These are phyloP conservation scores for Blastobasis lacticolella DNA, from an alignment of 2,888 invertebrate genomes.

Conservation along the genomic window DNA sequence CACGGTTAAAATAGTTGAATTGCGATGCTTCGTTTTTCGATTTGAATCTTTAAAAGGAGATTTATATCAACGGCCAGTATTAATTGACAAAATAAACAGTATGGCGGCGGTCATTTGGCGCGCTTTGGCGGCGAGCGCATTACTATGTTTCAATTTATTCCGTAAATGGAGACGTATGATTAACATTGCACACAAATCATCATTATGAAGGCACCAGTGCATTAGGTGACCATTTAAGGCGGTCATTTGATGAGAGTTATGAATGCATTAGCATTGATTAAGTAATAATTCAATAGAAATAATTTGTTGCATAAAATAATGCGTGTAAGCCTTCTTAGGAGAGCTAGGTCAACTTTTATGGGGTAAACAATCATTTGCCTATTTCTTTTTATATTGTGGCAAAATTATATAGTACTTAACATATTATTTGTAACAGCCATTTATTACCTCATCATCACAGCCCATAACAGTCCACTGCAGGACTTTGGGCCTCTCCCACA, in stretches of 20 bases:
- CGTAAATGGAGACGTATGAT: constrained; percentile 24
- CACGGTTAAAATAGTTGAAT: no score
- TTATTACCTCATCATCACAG: no score
- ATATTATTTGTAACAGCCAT: no score
- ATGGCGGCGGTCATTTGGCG: constrained; percentile 14
- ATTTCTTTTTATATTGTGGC: not conserved
- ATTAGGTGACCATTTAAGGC: not conserved
- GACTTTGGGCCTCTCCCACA: no score
- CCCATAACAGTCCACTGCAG: no score
- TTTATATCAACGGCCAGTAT: not conserved
- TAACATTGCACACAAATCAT: constrained; percentile 26
- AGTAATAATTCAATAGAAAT: not conserved
- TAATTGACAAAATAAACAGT: constrained; percentile 23
- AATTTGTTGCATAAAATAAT: no score
- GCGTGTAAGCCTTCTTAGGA: not conserved
- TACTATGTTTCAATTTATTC: constrained; percentile 26
- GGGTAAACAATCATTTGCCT: not conserved
- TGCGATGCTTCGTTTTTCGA: no score
- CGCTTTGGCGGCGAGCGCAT: constrained; percentile 24
- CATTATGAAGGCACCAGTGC: constrained; percentile 15
- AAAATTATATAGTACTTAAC: not conserved
- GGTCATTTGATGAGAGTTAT: not conserved
- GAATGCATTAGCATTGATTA: constrained; percentile 4
- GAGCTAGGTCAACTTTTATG: not conserved
- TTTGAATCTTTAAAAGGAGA: no score